These are phyloP conservation scores for Tetragonula clypearis DNA, from an alignment of 1,140 invertebrate species.

Conservation along the genomic window DNA sequence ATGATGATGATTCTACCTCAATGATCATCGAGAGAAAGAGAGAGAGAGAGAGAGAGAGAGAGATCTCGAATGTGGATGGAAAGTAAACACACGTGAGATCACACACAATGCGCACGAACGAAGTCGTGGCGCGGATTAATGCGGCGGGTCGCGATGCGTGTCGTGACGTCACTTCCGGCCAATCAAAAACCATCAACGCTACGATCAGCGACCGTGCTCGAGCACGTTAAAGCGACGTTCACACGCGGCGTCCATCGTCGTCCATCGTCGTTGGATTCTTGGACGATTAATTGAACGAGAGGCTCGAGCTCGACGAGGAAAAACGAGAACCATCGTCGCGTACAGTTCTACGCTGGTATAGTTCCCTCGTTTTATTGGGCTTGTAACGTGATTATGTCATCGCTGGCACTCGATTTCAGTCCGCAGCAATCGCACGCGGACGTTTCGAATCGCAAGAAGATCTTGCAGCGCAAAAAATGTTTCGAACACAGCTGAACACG, in stretches of 20 bases:
- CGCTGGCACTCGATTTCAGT: neutral
- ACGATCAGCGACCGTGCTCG: slow-evolving; percentile 43
- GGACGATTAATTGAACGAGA: slow-evolving; percentile 43
- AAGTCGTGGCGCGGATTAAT: slow-evolving; percentile 55
- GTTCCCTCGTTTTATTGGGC: neutral
- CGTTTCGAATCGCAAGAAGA: neutral
- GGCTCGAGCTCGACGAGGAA: neutral
- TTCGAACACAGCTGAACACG: too few species aligned
- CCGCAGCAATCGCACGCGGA: neutral
- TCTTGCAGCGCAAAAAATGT: too few species aligned
- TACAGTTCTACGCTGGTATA: neutral
- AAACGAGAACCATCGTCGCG: neutral
- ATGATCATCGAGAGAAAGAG: neutral
- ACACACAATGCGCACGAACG: neutral
- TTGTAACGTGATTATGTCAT: slow-evolving; percentile 24
- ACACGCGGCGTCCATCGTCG: slow-evolving; percentile 39
- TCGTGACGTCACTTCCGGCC: slow-evolving; percentile 80
- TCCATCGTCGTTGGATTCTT: slow-evolving; percentile 26
- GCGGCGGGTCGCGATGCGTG: slow-evolving; percentile 71
- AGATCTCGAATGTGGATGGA: neutral
- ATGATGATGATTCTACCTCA: neutral
- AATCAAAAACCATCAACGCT: slow-evolving; percentile 81
- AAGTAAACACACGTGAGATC: slow-evolving; percentile 12
- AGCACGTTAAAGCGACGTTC: slow-evolving; percentile 49
- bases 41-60: neutral